phyloP scores from a whole-genome alignment of 2,888 invertebrate genomes.

The Buathra laborator region DNA sequence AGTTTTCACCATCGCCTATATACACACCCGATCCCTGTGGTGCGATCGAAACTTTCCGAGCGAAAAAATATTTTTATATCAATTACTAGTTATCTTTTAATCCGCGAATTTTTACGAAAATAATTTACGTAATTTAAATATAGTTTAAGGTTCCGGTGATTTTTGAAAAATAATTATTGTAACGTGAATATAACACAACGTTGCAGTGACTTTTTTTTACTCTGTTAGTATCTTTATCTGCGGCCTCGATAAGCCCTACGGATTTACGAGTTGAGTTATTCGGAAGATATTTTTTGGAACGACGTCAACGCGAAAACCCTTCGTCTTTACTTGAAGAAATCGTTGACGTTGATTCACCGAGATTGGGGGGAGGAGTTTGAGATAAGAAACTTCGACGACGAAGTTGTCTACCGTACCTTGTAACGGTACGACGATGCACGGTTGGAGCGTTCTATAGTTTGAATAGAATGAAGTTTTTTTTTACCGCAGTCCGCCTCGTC shows the following conservation, averaged over 20 bases:
- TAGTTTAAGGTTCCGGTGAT: neutral
- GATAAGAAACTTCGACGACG: conserved; percentile 1
- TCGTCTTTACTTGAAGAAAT: conserved; percentile 1
- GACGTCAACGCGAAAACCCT: neutral
- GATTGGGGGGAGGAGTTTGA: conserved; percentile 15
- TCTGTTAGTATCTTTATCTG: neutral
- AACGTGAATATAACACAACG: too few relatives aligned
- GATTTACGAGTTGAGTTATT: conserved; percentile 1
- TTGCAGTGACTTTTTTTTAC: neutral
- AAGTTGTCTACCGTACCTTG: neutral
- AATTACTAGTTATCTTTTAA: neutral
- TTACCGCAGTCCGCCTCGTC: neutral
- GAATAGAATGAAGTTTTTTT: neutral
- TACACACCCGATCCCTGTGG: too few relatives aligned
- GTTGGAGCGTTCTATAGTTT: neutral
- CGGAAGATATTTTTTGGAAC: conserved; percentile 10
- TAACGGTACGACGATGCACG: neutral
- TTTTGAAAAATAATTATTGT: neutral
- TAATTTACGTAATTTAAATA: too few relatives aligned
- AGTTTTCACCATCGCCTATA: neutral
- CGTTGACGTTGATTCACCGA: conserved; percentile 4
- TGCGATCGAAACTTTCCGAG: too few relatives aligned
- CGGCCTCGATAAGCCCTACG: neutral
- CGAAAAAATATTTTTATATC: neutral
- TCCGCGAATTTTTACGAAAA: too few relatives aligned